phyloP scores from a whole-genome alignment of 2,797 vertebrate genomes.

The Orientallactaga sibirica region DNA sequence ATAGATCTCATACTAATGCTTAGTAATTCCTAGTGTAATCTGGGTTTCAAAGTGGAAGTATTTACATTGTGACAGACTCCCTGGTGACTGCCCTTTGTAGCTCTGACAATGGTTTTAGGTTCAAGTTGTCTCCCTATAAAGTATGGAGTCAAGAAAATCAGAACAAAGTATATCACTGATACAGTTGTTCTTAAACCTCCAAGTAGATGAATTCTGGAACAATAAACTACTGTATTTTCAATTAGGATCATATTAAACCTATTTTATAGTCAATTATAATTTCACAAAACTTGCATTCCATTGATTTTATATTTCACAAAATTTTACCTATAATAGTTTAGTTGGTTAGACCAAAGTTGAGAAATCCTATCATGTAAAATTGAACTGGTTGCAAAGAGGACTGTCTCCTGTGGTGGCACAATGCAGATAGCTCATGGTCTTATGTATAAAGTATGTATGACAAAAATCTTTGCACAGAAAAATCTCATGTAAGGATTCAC shows the following conservation, averaged over 20 bases:
- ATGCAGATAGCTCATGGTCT: background rate
- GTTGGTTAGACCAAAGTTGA: slow-evolving; percentile 79
- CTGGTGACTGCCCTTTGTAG: background rate
- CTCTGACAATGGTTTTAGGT: slow-evolving; percentile 32
- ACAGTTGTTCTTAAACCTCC: slow-evolving; percentile 43
- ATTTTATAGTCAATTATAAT: slow-evolving; percentile 77
- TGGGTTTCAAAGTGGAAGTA: slow-evolving; percentile 26
- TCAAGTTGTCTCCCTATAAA: slow-evolving; percentile 50
- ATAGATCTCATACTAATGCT: background rate
- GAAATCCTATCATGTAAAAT: slow-evolving; percentile 76
- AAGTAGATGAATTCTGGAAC: slow-evolving; percentile 75
- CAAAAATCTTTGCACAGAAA: slow-evolving; percentile 34
- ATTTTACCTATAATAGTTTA: slow-evolving; percentile 80
- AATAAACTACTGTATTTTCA: slow-evolving; percentile 69
- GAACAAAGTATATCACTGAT: slow-evolving; percentile 56
- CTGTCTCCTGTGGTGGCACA: background rate
- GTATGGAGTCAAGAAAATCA: slow-evolving; percentile 51
- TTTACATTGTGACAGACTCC: background rate
- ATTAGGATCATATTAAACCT: slow-evolving; percentile 72
- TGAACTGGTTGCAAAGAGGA: slow-evolving; percentile 64
- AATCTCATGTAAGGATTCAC: slow-evolving; percentile 4
- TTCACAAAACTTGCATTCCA: slow-evolving; percentile 77
- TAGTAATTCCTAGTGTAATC: slow-evolving; percentile 19
- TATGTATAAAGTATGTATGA: slow-evolving; percentile 4
- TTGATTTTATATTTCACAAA: slow-evolving; percentile 80